A percentile compares a stretch with the other conserved stretches of the same genome.
phyloP scores from a whole-genome alignment of 2,888 invertebrate species.

The Macrophya annulata region DNA sequence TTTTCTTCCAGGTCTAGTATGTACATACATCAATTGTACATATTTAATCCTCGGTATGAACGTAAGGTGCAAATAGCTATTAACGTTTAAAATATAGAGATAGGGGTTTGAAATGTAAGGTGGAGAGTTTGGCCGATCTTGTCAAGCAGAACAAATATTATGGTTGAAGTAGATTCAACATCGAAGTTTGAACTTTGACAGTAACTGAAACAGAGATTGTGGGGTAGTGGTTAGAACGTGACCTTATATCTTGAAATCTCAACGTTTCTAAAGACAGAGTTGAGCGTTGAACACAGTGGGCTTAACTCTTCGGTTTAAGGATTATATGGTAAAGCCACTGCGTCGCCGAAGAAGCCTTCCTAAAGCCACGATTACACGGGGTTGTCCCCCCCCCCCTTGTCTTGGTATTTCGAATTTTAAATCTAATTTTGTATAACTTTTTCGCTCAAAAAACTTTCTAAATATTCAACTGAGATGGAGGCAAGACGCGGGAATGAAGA shows the following conservation, averaged over 20 bases:
- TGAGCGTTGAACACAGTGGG: slow-evolving; percentile 44
- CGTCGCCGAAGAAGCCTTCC: slow-evolving; percentile 33
- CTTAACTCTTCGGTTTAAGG: slow-evolving; percentile 53
- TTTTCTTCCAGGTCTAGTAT: too few relatives aligned
- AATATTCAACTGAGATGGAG: neutral
- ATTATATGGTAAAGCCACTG: slow-evolving; percentile 41
- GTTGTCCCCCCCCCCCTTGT: neutral
- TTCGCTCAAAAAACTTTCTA: neutral
- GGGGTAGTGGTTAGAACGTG: neutral
- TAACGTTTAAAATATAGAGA: slow-evolving; percentile 34
- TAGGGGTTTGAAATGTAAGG: neutral
- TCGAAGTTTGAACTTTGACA: slow-evolving; percentile 32
- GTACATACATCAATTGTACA: too few relatives aligned
- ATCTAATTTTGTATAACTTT: slow-evolving; percentile 2
- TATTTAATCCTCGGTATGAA: too few relatives aligned
- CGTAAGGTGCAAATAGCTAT: neutral
- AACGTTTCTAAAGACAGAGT: slow-evolving; percentile 33
- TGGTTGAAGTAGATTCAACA: slow-evolving; percentile 17
- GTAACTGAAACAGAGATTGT: slow-evolving; percentile 43
- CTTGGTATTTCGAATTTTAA: slow-evolving; percentile 3
- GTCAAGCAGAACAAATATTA: slow-evolving; percentile 48
- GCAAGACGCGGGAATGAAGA: neutral
- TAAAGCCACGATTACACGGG: slow-evolving; percentile 35
- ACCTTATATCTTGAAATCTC: slow-evolving; percentile 39
- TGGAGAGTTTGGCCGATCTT: slow-evolving; percentile 31